Conservation (phyloP, 2,797 vertebrate species). For the Halcyon leucocephala region DNA sequence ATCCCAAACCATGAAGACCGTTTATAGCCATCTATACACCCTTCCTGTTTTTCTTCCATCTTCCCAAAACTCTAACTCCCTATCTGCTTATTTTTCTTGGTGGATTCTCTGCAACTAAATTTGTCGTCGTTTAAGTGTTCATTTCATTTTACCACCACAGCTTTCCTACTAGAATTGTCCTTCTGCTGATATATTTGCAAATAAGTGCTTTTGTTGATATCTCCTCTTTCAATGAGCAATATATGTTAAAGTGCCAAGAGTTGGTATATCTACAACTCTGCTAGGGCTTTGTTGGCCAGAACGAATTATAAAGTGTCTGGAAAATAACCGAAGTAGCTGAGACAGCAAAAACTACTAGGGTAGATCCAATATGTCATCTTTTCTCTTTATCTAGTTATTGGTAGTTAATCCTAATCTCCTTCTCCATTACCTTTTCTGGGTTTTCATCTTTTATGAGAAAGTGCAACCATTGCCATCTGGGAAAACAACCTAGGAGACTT, state of each 20-base stretch:
- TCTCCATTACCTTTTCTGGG: background rate
- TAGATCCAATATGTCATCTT: background rate
- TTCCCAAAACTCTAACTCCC: background rate
- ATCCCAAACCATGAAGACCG: background rate
- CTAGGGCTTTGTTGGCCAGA: background rate
- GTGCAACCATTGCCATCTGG: too few species aligned
- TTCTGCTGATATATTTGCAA: background rate
- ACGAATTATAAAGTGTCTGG: background rate
- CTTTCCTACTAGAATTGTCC: background rate
- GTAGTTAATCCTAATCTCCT: background rate
- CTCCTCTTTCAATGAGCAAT: constrained; percentile 29
- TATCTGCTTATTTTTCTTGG: background rate
- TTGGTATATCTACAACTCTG: background rate
- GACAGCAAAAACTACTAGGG: background rate
- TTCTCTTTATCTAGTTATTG: background rate
- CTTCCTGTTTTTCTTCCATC: background rate
- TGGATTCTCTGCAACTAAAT: background rate
- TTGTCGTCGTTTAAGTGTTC: background rate
- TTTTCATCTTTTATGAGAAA: background rate
- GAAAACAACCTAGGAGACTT: background rate
- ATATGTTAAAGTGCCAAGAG: background rate
- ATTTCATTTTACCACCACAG: constrained; percentile 26
- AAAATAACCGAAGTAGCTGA: background rate
- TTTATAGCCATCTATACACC: background rate
- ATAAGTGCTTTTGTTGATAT: background rate